A percentile compares a stretch with the other conserved stretches of the same genome.
phyloP scores from a whole-genome alignment of 2,797 vertebrate species.

The Enteromius trimaculatus region DNA sequence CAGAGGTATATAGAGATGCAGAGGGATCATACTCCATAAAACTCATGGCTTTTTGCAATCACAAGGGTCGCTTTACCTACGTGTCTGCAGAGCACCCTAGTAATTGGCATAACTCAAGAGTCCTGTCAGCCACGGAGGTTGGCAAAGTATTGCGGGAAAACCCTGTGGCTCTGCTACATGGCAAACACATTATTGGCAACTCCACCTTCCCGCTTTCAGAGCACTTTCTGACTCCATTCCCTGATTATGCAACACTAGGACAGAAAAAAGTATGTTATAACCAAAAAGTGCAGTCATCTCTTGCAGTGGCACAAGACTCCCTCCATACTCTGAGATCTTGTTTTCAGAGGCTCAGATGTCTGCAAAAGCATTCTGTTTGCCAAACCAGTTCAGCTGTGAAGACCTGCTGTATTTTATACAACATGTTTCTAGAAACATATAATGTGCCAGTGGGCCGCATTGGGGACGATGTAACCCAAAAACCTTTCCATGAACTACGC shows the following conservation, averaged over 20 bases:
- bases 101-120: constrained; percentile 58
- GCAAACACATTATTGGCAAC: constrained; percentile 56
- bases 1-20: constrained; percentile 52
- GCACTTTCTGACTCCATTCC: constrained; percentile 56
- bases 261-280: constrained; percentile 60
- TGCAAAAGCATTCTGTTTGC: constrained; percentile 48
- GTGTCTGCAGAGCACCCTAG: constrained; percentile 56
- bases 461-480: constrained; percentile 30
- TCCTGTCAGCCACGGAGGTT: constrained; percentile 54
- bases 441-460: constrained; percentile 2
- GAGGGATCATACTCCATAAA: constrained; percentile 47
- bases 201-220: constrained; percentile 56
- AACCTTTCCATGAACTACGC: constrained; percentile 58
- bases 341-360: constrained; percentile 54
- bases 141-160: constrained; percentile 52
- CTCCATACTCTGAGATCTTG: constrained; percentile 45
- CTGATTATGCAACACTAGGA: constrained; percentile 56
- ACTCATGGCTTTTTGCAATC: constrained; percentile 57
- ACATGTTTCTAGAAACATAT: constrained; percentile 53
- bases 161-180: constrained; percentile 50
- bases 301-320: constrained; percentile 49
- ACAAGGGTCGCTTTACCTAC: constrained; percentile 52
- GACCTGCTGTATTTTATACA: constrained; percentile 60
- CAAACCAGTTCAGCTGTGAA: constrained; percentile 46
- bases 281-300: constrained; percentile 51